phyloP scores from a whole-genome alignment of 2,888 invertebrate genomes.

The Lamellibrachia satsuma region DNA sequence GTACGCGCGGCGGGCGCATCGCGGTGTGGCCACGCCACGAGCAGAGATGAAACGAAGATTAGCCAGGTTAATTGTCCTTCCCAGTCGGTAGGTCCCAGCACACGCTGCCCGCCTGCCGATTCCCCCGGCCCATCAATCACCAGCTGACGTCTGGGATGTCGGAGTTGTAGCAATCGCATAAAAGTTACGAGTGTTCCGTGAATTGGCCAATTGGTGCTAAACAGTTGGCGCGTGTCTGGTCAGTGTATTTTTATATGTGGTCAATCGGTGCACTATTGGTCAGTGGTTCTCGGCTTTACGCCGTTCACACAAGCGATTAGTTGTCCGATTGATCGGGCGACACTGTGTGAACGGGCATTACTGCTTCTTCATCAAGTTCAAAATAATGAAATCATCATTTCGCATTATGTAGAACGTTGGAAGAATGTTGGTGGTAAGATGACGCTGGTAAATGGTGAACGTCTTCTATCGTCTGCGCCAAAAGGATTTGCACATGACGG shows the following conservation, averaged over 20 bases:
- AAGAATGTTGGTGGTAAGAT: no score
- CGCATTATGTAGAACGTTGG: neutral
- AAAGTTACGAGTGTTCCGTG: neutral
- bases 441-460: no score
- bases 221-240: no score
- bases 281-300: neutral
- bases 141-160: neutral
- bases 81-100: neutral
- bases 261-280: neutral
- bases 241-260: neutral
- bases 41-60: conserved; percentile 10
- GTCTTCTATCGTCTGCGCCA: no score
- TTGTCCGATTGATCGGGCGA: no score
- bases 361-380: neutral
- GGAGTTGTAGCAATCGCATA: neutral
- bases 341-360: no score
- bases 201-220: conserved; percentile 9
- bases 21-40: neutral
- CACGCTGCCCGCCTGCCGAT: neutral
- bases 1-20: neutral
- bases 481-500: no score
- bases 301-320: no score
- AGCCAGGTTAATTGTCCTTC: neutral
- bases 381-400: neutral
- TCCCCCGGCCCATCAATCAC: neutral